Base-by-base conservation (phyloP, 2,888 invertebrate species). In the Cataglyphis altisquamis region DNA sequence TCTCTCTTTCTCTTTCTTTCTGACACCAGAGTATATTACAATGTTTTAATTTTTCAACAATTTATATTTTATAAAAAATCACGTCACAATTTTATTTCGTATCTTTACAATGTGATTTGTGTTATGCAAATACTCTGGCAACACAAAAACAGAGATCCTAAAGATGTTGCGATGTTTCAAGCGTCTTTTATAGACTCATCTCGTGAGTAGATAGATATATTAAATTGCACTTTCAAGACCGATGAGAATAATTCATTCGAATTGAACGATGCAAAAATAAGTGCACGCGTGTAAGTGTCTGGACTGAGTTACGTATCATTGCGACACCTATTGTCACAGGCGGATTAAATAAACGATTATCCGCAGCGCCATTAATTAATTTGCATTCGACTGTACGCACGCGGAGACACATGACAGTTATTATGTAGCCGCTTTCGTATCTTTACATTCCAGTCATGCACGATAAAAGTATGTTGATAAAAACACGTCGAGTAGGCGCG, bases 381-480 rank as follows among this genome's bases (percentile, higher is more conserved):
- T 52, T 25, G 36, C 25, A 29, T 15, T 48, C 63, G 63, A 48
- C 0, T 29, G n/a, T 64, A 21, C 21, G 36, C 39, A 29, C n/a
- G 41, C 55, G 15, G 25, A 60, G 8, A n/a, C 21, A 29, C 12
- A 6, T 21, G 32, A 57, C 21, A 32, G 52, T 70, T 77, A 68
- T 41, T 77, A 48, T 48, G 48, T 48, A 21, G 57, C 41, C 18
- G 15, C n/a, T 29, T 45, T 32, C 21, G 3, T 55, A 72, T 60
- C 41, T 52, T n/a, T 70, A 21, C 55, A 57, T 57, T 57, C 45
- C 32, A 72, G 72, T 80, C 83, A n/a, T 82, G 72, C 84, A 52
- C 62, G 45, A 10, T 52, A 52, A 52, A 52, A 52, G 18, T n/a
- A 2, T 32, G 81, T 64, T 48, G 89, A 88, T 87, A 85, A 88